Evolutionary conservation across 2,113 vertebrate genomes (phyloP).

Genomic region (Chinchilla lanigera): DNA sequence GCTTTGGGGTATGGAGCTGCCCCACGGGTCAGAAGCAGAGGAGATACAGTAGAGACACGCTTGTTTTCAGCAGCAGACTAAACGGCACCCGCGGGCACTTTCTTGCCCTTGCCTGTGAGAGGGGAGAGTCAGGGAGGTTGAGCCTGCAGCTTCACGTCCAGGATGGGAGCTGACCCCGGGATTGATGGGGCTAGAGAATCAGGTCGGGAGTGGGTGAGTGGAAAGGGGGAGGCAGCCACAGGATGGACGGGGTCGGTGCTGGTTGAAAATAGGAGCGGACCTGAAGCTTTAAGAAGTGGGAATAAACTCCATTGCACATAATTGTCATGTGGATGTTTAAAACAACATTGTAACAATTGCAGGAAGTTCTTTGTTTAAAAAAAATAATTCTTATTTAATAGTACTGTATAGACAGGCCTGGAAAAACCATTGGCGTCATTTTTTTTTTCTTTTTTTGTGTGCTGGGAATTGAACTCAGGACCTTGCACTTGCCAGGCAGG

Average conservation of each 20-base stretch:
- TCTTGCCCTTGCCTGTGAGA: background rate
- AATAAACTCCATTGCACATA: background rate
- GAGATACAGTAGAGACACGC: background rate
- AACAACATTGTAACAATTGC: background rate
- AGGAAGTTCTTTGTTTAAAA: background rate
- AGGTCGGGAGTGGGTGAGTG: background rate
- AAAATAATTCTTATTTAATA: background rate
- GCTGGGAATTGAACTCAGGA: too few relatives aligned
- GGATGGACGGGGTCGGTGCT: background rate
- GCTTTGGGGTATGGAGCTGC: background rate
- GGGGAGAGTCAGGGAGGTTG: background rate
- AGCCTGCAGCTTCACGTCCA: background rate
- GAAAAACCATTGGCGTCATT: background rate
- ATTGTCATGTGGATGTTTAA: background rate
- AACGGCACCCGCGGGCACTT: background rate
- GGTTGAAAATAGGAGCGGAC: background rate
- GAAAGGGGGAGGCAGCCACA: background rate
- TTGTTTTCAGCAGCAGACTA: background rate
- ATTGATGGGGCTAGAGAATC: background rate
- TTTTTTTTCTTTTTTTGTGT: too few relatives aligned
- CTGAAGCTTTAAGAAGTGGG: background rate
- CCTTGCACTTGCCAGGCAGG: too few relatives aligned
- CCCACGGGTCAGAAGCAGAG: background rate
- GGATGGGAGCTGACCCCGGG: background rate
- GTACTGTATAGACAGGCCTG: constrained; percentile 20